Evolutionary conservation across 1,140 invertebrate species (phyloP).

Genomic region (Himalopsyche phryganea): DNA sequence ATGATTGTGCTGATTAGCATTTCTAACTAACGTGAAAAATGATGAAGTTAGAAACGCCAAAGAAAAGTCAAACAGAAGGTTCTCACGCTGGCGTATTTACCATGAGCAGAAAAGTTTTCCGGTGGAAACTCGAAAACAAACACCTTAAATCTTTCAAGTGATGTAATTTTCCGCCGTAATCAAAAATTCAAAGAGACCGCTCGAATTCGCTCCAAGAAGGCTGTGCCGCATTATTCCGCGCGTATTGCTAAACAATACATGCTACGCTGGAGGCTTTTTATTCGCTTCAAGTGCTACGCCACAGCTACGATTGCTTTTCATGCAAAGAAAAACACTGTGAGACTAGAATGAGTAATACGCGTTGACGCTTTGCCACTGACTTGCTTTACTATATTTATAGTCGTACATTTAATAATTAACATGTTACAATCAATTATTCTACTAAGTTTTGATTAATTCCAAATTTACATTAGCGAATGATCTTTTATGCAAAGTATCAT

Average conservation of each 20-base stretch:
- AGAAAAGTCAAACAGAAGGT: too few species aligned
- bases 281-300: slow-evolving; percentile 7
- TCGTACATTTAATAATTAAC: too few species aligned
- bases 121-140: too few species aligned
- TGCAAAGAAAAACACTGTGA: slow-evolving; percentile 15
- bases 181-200: slow-evolving; percentile 15
- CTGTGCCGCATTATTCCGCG: slow-evolving; percentile 8
- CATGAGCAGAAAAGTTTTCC: too few species aligned
- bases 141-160: slow-evolving; percentile 11
- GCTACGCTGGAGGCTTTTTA: slow-evolving; percentile 19
- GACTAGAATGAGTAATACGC: slow-evolving; percentile 11
- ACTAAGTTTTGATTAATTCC: too few species aligned
- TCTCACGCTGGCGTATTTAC: too few species aligned
- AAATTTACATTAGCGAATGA: too few species aligned
- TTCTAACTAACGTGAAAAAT: too few species aligned
- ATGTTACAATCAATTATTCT: too few species aligned
- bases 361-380: neutral
- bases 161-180: slow-evolving; percentile 7
- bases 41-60: too few species aligned
- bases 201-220: neutral
- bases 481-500: too few species aligned
- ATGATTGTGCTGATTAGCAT: too few species aligned
- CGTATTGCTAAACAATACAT: slow-evolving; percentile 22
- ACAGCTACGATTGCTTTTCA: neutral
- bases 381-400: neutral